These are phyloP conservation scores for Drosophila albomicans DNA, from an alignment of 1,140 invertebrate species.

Conservation along the genomic window DNA sequence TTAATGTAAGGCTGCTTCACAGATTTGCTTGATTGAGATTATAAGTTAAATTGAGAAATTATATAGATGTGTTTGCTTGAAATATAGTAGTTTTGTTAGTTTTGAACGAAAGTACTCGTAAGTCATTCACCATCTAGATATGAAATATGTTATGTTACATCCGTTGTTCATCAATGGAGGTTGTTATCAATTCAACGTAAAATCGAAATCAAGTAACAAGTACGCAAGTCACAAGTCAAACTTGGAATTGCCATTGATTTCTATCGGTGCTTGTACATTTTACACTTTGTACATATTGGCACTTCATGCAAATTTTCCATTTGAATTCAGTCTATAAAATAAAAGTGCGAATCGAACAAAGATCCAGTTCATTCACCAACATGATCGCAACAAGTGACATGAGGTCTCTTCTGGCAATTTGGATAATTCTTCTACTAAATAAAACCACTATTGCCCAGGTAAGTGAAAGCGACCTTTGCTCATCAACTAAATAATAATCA, in stretches of 20 bases:
- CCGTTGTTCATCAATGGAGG: slow-evolving; percentile 26
- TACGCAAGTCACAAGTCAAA: slow-evolving; percentile 25
- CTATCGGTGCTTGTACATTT: slow-evolving; percentile 51
- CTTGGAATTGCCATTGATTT: slow-evolving; percentile 27
- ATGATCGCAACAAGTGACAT: slow-evolving; percentile 32
- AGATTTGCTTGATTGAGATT: no score
- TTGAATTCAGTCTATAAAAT: slow-evolving; percentile 51
- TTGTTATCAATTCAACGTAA: slow-evolving; percentile 61
- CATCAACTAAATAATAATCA: not conserved
- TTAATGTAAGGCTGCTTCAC: not conserved
- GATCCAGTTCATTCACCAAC: slow-evolving; percentile 32
- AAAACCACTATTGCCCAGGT: slow-evolving; percentile 45
- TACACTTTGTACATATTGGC: slow-evolving; percentile 60
- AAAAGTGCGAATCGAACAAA: slow-evolving; percentile 1
- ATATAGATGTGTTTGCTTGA: not conserved
- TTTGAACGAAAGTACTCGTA: not conserved
- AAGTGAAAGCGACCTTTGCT: not conserved
- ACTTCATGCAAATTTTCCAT: slow-evolving; percentile 57
- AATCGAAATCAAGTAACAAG: slow-evolving; percentile 20
- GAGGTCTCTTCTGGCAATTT: slow-evolving; percentile 46
- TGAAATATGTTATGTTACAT: slow-evolving; percentile 16
- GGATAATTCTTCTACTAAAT: slow-evolving; percentile 36
- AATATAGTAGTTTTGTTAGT: not conserved
- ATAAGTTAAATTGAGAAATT: no score
- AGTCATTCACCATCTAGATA: not conserved